Base-by-base conservation (phyloP, 1,140 invertebrate genomes). In the Macrostomum lignano region DNA sequence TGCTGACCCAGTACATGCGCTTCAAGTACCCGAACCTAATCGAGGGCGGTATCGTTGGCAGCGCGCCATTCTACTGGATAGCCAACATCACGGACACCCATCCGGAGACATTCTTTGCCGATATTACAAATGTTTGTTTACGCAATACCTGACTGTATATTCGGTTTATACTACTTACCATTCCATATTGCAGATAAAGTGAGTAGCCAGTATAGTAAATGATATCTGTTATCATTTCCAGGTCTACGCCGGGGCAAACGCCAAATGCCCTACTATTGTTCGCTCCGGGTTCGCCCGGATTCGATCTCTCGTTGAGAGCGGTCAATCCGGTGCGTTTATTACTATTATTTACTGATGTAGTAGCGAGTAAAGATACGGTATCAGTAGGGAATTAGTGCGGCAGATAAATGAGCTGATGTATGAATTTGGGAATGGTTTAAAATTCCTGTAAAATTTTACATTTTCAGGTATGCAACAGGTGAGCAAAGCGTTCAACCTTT, bases 11-110 rank as follows among this genome's bases (percentile, higher is more conserved):
- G 0, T 53, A 49, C 35, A 50, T 53, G 42, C 33, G 51, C 21
- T 74, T 86, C 47, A 91, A 88, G 54, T 91, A 88, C 60, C 82
- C 84, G 5, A 73, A 81, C 45, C 52, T 81, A 19, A 67, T 84
- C 6, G 54, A 64, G 40, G 73, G 82, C 10, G 72, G 81, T 6
- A 70, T 94, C 36, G 79, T 86, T 15, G 70, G 79, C 6, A 91
- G 81, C 24, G 84, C 84, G 0, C 86, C 86, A 0, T 69, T 94
- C 38, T 67, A 72, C 38, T 75, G 84, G 59, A 82, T 84, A 46
- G 57, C 64, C 3, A 72, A 67, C 7, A 50, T 74, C 40, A 71
- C 69, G 3, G 65, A 69, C 0, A 82, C 81, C 45, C 64, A 69
- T 26, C n/a, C n/a, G n/a, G n/a, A n/a, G n/a, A 66, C 67, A 13